These are phyloP conservation scores for Bhutanitis thaidina DNA, from an alignment of 2,888 invertebrate species.

Conservation along the genomic window DNA sequence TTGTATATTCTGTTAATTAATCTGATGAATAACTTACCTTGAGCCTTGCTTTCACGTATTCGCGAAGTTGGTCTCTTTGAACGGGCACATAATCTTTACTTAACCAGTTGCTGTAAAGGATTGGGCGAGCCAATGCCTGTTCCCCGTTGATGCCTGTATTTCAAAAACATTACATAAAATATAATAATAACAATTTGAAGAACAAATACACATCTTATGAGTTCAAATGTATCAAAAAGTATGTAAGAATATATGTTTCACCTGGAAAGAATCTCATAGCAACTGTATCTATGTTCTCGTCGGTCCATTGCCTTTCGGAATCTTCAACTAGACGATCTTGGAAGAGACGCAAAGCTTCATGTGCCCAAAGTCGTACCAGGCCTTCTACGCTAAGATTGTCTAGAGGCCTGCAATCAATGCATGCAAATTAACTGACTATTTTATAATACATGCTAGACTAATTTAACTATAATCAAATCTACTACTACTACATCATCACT, in stretches of 20 bases:
- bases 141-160: slow-evolving; percentile 87
- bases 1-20: too few relatives aligned
- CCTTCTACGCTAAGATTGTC: slow-evolving; percentile 96
- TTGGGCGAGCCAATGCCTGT: slow-evolving; percentile 93
- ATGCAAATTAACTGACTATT: not conserved
- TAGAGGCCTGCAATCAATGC: slow-evolving; percentile 84
- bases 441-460: too few relatives aligned
- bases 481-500: too few relatives aligned
- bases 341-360: slow-evolving; percentile 98
- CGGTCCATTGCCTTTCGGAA: slow-evolving; percentile 97
- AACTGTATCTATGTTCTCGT: slow-evolving; percentile 96
- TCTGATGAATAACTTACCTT: slow-evolving; percentile 79
- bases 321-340: slow-evolving; percentile 97
- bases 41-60: slow-evolving; percentile 97
- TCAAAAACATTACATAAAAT: too few relatives aligned
- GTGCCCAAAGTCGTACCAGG: slow-evolving; percentile 98
- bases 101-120: slow-evolving; percentile 99
- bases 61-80: slow-evolving; percentile 94
- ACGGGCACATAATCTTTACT: slow-evolving; percentile 99
- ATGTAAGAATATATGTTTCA: slow-evolving; percentile 23
- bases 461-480: too few relatives aligned
- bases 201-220: too few relatives aligned
- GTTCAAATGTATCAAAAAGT: too few relatives aligned
- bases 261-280: slow-evolving; percentile 97
- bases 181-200: too few relatives aligned